Evolutionary conservation across 2,797 vertebrate species (phyloP).

Genomic region (Champsocephalus gunnari): DNA sequence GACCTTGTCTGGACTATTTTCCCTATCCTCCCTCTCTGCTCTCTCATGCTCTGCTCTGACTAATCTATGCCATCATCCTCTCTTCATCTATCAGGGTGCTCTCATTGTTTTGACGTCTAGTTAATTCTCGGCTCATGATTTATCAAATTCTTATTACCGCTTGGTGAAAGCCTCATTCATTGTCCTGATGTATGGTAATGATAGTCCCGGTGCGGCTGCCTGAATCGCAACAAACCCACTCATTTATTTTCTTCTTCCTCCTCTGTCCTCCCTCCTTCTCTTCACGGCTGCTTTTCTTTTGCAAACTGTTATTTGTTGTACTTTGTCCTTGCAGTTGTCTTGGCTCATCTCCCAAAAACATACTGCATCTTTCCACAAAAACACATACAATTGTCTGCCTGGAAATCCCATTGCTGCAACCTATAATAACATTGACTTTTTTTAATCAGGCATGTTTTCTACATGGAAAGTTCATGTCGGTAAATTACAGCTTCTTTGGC

Average conservation of each 20-base stretch:
- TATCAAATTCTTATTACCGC: slow-evolving; percentile 99
- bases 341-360: slow-evolving; percentile 37
- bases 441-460: slow-evolving; percentile 22
- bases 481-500: slow-evolving; percentile 37
- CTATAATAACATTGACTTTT: slow-evolving; percentile 39
- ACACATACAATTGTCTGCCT: slow-evolving; percentile 28
- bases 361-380: slow-evolving; percentile 14
- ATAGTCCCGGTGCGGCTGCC: slow-evolving; percentile 91
- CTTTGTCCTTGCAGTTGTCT: slow-evolving; percentile 45
- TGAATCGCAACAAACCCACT: slow-evolving; percentile 84
- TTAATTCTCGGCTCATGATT: slow-evolving; percentile 99
- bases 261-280: slow-evolving; percentile 34
- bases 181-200: slow-evolving; percentile 99
- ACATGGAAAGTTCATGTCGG: slow-evolving; percentile 30
- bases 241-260: slow-evolving; percentile 59
- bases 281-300: slow-evolving; percentile 43
- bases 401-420: slow-evolving; percentile 17
- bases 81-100: slow-evolving; percentile 98
- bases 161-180: slow-evolving; percentile 99
- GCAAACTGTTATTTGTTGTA: slow-evolving; percentile 59
- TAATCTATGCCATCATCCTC: slow-evolving; percentile 94
- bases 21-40: slow-evolving; percentile 15
- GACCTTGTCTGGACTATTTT: slow-evolving; percentile 72
- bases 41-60: slow-evolving; percentile 84
- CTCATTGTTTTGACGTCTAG: slow-evolving; percentile 99